Evolutionary conservation across 1,140 invertebrate species (phyloP).

Genomic region (Drosophila pandora): DNA sequence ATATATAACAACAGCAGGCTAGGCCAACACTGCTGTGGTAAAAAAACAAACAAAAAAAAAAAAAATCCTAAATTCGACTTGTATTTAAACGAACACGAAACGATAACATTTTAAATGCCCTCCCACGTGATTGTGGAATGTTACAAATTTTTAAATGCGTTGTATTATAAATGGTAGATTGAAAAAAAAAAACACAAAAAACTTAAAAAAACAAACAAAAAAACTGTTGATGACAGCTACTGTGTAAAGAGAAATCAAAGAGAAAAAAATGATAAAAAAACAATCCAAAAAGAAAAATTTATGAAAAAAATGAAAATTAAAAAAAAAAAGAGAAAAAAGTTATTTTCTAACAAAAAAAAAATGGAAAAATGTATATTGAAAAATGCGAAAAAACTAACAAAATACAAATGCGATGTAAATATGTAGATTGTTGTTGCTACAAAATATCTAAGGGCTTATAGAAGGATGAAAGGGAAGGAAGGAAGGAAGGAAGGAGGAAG

Average conservation of each 20-base stretch:
- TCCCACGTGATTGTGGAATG: constrained; percentile 36
- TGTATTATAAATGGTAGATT: constrained; percentile 64
- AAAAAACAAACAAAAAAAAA: no score
- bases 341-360: constrained; percentile 60
- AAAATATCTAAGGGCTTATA: constrained; percentile 16
- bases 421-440: constrained; percentile 71
- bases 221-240: constrained; percentile 42
- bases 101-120: constrained; percentile 70
- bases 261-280: constrained; percentile 23
- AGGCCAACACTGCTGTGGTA: constrained; percentile 28
- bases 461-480: no score
- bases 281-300: constrained; percentile 22
- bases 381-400: constrained; percentile 65
- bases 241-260: constrained; percentile 53
- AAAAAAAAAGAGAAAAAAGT: constrained; percentile 58
- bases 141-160: constrained; percentile 74
- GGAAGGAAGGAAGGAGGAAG: constrained; percentile 8
- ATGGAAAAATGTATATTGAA: constrained; percentile 59
- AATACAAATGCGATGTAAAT: constrained; percentile 69
- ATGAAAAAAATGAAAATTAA: constrained; percentile 49
- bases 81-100: constrained; percentile 62
- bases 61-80: constrained; percentile 29
- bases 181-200: neutral
- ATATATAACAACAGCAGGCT: constrained; percentile 23
- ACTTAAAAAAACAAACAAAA: constrained; percentile 9